These are phyloP conservation scores for Gymnogyps californianus DNA, from an alignment of 2,113 vertebrate species.

Conservation along the genomic window DNA sequence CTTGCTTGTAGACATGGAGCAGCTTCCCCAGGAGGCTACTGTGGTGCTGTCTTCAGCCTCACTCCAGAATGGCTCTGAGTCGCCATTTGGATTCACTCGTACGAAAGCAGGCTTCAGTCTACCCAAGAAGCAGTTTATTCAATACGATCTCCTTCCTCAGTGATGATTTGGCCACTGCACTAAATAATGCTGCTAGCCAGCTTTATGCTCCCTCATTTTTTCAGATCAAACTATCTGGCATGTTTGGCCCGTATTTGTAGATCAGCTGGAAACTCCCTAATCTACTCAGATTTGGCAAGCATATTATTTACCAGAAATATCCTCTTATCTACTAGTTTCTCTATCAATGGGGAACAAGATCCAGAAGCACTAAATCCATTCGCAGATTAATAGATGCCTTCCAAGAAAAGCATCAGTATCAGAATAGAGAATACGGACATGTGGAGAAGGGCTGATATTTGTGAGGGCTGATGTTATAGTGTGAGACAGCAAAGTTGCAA, in stretches of 20 bases:
- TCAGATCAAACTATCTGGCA: not conserved
- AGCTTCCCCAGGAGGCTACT: not conserved
- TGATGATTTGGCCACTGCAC: not conserved
- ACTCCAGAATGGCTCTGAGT: not conserved
- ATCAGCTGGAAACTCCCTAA: not conserved
- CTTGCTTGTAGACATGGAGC: not conserved
- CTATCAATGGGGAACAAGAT: not conserved
- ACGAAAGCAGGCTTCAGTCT: not conserved
- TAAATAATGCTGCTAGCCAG: not conserved
- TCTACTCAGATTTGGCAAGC: not conserved
- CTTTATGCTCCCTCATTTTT: not conserved
- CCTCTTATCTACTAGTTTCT: not conserved
- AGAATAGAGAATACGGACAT: not conserved
- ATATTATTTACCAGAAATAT: not conserved
- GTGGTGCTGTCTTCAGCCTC: not conserved
- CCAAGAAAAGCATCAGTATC: not conserved
- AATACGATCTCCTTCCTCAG: not conserved
- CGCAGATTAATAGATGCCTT: not conserved
- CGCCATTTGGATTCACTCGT: rapidly evolving
- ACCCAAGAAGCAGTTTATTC: not conserved
- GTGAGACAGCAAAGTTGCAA: not conserved
- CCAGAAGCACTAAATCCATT: not conserved
- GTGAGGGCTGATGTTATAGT: not conserved
- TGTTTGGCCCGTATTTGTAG: not conserved
- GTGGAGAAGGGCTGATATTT: not conserved